Percentiles rank a stretch among this genome's conserved stretches.
phyloP scores from a whole-genome alignment of 2,797 vertebrate species.

The Scolopax rusticola region DNA sequence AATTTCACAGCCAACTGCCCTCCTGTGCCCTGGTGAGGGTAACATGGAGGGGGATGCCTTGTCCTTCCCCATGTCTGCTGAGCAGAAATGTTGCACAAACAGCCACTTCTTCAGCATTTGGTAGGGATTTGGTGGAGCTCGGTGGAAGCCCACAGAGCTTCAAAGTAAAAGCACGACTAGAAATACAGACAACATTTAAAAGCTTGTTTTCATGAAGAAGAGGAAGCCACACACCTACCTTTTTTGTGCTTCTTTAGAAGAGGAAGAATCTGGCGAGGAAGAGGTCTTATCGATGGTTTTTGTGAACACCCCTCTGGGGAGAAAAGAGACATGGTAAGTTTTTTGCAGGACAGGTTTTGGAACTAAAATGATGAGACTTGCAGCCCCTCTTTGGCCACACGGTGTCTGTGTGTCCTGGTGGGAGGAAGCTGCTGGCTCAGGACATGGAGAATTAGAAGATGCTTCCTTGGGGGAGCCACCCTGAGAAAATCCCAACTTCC shows the following conservation, averaged over 20 bases:
- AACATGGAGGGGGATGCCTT: accelerated
- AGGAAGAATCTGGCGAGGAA: not conserved
- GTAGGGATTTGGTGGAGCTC: not conserved
- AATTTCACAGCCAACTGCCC: not conserved
- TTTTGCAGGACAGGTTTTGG: not conserved
- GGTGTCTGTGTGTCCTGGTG: accelerated
- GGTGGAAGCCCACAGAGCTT: not conserved
- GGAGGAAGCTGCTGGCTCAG: not conserved
- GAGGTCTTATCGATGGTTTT: constrained; percentile 77
- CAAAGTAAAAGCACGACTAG: not conserved
- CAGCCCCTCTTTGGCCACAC: not conserved
- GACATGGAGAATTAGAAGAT: not conserved
- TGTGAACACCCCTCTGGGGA: constrained; percentile 79
- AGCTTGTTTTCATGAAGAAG: not conserved
- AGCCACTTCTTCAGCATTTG: not conserved
- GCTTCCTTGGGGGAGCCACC: not conserved
- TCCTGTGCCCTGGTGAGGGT: not conserved
- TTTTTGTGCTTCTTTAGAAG: constrained; percentile 45
- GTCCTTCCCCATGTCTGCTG: not conserved
- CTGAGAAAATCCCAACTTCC: not conserved
- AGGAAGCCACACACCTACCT: constrained; percentile 11
- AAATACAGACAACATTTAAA: not conserved
- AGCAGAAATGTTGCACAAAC: not conserved
- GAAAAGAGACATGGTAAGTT: not conserved
- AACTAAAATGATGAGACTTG: not conserved